Conservation (phyloP, 2,888 invertebrate genomes). For the Plagodis pulveraria region DNA sequence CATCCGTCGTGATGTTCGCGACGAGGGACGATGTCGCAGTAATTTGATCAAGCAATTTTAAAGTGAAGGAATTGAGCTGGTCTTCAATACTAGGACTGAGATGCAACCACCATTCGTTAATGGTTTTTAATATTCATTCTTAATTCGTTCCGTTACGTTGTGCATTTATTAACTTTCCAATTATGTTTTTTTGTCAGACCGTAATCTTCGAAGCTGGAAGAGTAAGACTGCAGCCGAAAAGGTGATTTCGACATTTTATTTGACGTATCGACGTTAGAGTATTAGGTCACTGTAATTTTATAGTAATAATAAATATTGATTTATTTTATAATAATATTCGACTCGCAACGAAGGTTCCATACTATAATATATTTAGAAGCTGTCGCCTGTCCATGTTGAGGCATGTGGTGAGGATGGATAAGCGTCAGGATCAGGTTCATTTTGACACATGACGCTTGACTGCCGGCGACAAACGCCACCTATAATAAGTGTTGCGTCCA, state of each 20-base stretch:
- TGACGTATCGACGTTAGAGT: too few relatives aligned
- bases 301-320: too few relatives aligned
- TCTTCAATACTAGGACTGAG: background rate
- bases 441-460: slow-evolving; percentile 29
- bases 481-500: slow-evolving; percentile 41
- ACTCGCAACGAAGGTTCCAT: too few relatives aligned
- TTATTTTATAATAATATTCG: too few relatives aligned
- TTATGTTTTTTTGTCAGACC: too few relatives aligned
- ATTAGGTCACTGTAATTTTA: too few relatives aligned
- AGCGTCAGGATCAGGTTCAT: slow-evolving; percentile 1
- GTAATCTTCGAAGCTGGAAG: too few relatives aligned
- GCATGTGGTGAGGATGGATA: background rate
- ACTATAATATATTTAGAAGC: background rate
- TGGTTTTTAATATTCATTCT: slow-evolving; percentile 9
- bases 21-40: slow-evolving; percentile 28
- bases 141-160: slow-evolving; percentile 1
- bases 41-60: slow-evolving; percentile 50
- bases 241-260: too few relatives aligned
- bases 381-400: background rate
- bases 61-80: slow-evolving; percentile 40
- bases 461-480: slow-evolving; percentile 31
- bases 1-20: slow-evolving; percentile 34
- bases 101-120: slow-evolving; percentile 5
- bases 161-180: slow-evolving; percentile 1
- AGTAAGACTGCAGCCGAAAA: too few relatives aligned